Percentiles rank a stretch among this genome's conserved stretches.
Evolutionary conservation across 2,797 vertebrate species (phyloP).

Genomic region (Lacerta agilis): DNA sequence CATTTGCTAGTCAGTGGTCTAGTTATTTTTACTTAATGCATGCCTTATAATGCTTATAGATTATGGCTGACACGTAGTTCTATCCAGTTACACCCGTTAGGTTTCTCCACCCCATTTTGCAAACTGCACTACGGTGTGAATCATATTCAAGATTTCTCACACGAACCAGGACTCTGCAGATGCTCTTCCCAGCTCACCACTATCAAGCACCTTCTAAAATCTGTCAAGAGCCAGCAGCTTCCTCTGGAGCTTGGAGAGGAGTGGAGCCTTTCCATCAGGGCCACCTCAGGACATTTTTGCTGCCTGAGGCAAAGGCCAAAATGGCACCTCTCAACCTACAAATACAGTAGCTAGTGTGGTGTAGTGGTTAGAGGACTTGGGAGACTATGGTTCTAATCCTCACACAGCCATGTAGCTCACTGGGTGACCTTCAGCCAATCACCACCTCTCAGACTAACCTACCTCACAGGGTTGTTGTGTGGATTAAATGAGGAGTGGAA

Average conservation of each 20-base stretch:
- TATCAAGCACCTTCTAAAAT: neutral
- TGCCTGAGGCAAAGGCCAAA: too few species aligned
- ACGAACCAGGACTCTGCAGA: neutral
- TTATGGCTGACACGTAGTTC: neutral
- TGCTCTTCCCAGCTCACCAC: neutral
- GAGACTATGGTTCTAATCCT: too few species aligned
- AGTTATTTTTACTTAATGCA: neutral
- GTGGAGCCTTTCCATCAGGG: neutral
- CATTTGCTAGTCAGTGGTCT: neutral
- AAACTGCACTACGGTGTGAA: neutral
- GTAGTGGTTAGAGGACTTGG: too few species aligned
- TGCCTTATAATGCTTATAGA: neutral
- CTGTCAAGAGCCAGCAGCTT: neutral
- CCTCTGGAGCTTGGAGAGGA: neutral
- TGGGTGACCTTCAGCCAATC: too few species aligned
- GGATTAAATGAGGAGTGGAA: too few species aligned
- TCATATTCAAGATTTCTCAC: neutral
- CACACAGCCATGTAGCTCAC: neutral
- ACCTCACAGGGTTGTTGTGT: too few species aligned
- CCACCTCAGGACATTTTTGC: neutral
- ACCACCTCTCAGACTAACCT: too few species aligned
- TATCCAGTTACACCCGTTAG: too few species aligned
- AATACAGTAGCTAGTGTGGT: too few species aligned
- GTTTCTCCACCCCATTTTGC: neutral
- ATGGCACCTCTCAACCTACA: too few species aligned